Percentiles rank a stretch among this genome's conserved stretches.
Evolutionary conservation across 2,113 vertebrate species (phyloP).

Genomic region (Oncorhynchus mykiss): DNA sequence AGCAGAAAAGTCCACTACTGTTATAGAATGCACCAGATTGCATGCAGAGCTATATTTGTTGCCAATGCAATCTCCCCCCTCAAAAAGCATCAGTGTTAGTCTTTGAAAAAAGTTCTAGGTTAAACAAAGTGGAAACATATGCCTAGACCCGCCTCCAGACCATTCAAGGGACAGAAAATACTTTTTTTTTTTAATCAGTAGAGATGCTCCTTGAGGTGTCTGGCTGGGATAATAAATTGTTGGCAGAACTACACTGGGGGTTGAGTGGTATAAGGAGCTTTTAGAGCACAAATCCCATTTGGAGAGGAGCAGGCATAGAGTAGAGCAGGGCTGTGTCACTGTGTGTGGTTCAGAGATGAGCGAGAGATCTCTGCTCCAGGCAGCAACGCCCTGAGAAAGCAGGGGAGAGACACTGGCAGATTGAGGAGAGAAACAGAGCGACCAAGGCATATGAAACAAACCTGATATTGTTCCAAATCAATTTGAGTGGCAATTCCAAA

Average conservation of each 20-base stretch:
- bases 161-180: neutral
- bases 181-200: neutral
- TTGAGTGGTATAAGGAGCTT: conserved; percentile 37
- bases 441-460: neutral
- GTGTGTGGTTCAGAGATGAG: neutral
- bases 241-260: conserved; percentile 1
- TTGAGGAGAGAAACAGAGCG: conserved; percentile 9
- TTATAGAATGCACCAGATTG: neutral
- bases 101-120: too few relatives aligned
- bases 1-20: too few relatives aligned
- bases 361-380: neutral
- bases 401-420: conserved; percentile 19
- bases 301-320: neutral
- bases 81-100: neutral
- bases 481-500: too few relatives aligned
- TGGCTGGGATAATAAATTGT: neutral
- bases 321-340: neutral
- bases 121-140: neutral
- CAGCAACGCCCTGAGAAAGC: conserved; percentile 1
- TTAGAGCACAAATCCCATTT: conserved; percentile 27
- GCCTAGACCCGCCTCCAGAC: neutral
- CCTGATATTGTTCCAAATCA: too few relatives aligned
- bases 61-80: neutral
- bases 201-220: neutral
- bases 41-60: neutral